phyloP scores from a whole-genome alignment of 2,888 invertebrate genomes.

The Colostygia pectinataria region DNA sequence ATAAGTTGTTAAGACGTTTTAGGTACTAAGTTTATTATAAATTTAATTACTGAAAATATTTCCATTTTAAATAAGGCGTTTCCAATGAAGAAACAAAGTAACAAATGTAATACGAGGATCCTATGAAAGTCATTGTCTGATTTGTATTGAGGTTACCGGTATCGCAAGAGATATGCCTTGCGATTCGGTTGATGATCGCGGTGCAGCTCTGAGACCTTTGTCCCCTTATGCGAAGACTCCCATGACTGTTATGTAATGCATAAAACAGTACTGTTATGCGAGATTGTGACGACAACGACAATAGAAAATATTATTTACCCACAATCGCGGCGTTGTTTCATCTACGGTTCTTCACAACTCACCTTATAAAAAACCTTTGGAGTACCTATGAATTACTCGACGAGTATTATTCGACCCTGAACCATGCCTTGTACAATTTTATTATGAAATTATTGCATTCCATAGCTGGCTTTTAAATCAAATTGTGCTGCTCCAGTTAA shows the following conservation, averaged over 20 bases:
- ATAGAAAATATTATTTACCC: conserved; percentile 44
- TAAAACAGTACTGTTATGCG: conserved; percentile 66
- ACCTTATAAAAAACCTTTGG: conserved; percentile 9
- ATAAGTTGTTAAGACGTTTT: too few relatives aligned
- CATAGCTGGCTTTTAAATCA: conserved; percentile 61
- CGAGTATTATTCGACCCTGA: conserved; percentile 11
- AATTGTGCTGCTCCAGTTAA: conserved; percentile 46
- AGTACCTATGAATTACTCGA: not conserved
- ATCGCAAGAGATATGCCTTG: conserved; percentile 48
- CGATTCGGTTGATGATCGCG: conserved; percentile 56
- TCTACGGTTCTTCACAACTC: conserved; percentile 41
- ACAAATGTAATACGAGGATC: not conserved
- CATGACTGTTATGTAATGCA: conserved; percentile 67
- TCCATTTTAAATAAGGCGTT: not conserved
- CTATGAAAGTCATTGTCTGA: conserved; percentile 30
- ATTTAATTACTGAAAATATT: too few relatives aligned
- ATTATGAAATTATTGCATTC: conserved; percentile 50
- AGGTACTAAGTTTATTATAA: too few relatives aligned
- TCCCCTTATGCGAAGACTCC: conserved; percentile 63
- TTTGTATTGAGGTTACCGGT: conserved; percentile 55
- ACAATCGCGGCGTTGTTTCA: conserved; percentile 38
- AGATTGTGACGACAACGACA: conserved; percentile 56
- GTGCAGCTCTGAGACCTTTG: conserved; percentile 61
- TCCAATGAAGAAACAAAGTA: not conserved
- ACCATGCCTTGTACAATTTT: conserved; percentile 8